Percentiles rank a stretch among this genome's conserved stretches.
These are phyloP conservation scores for Solenopsis fugax DNA, from an alignment of 1,140 invertebrate genomes.

Conservation along the genomic window DNA sequence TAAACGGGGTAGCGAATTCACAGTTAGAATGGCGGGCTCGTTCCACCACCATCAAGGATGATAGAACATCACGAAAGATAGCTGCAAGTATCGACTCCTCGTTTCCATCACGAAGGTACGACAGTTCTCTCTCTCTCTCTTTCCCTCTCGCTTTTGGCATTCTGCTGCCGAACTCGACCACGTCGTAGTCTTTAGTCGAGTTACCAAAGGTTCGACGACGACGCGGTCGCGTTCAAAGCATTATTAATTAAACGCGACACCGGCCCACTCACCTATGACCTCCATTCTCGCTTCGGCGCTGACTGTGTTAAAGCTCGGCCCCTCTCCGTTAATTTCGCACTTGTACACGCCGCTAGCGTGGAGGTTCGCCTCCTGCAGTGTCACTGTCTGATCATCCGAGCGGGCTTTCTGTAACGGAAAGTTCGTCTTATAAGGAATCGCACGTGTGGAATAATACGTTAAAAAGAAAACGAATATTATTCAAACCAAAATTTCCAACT, in stretches of 20 bases:
- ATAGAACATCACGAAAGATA: conserved; percentile 30
- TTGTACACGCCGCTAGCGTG: conserved; percentile 90
- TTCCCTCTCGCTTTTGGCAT: conserved; percentile 1
- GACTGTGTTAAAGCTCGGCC: conserved; percentile 90
- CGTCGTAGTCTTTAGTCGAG: conserved; percentile 59
- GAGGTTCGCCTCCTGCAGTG: conserved; percentile 88
- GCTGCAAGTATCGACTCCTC: conserved; percentile 8
- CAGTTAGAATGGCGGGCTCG: conserved; percentile 1
- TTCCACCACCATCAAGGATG: not conserved
- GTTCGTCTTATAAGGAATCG: not conserved
- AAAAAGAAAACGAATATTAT: not conserved
- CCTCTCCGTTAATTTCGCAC: conserved; percentile 93
- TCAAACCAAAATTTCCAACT: not conserved
- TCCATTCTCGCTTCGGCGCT: conserved; percentile 90
- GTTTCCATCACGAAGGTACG: not conserved
- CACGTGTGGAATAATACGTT: not conserved
- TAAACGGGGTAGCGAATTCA: conserved; percentile 36
- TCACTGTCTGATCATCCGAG: conserved; percentile 88
- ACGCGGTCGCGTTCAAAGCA: conserved; percentile 67
- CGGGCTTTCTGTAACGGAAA: conserved; percentile 86
- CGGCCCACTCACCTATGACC: conserved; percentile 89
- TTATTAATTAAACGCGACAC: conserved; percentile 72
- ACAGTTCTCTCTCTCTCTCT: conserved; percentile 2
- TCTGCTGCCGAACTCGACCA: conserved; percentile 30
- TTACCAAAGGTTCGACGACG: conserved; percentile 54